phyloP scores from a whole-genome alignment of 35 echinoderm and acorn worm genomes.

The Heliocidaris erythrogramma region DNA sequence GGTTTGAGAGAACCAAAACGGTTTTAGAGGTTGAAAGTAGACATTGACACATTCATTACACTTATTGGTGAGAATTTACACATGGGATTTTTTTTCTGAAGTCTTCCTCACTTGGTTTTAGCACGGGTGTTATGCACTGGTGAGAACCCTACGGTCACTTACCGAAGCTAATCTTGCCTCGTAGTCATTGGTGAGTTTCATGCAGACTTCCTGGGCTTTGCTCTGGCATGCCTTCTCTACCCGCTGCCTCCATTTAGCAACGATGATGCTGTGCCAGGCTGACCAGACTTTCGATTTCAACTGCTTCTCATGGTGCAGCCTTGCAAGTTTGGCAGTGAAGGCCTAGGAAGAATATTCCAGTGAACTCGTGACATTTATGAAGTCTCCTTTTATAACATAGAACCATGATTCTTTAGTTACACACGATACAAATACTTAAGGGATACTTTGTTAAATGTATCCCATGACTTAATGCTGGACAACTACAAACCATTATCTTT shows the following conservation, averaged over 20 bases:
- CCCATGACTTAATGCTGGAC: too few species aligned
- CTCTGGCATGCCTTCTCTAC: constrained; percentile 98
- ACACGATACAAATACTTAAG: neutral
- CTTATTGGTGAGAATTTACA: too few species aligned
- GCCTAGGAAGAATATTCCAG: constrained; percentile 39
- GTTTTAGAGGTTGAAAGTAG: too few species aligned
- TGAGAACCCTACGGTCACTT: constrained; percentile 33
- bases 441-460: neutral
- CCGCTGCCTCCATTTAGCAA: constrained; percentile 95
- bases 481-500: too few species aligned
- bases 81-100: too few species aligned
- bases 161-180: constrained; percentile 92
- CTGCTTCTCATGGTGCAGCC: constrained; percentile 70
- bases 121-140: too few species aligned
- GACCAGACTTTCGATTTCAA: constrained; percentile 85
- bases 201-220: constrained; percentile 98
- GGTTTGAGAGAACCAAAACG: too few species aligned
- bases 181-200: constrained; percentile 99
- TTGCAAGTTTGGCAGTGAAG: constrained; percentile 77
- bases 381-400: neutral
- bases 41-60: too few species aligned
- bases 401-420: neutral
- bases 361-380: neutral
- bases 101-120: too few species aligned
- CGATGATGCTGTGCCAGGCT: constrained; percentile 93